A percentile compares a stretch with the other conserved stretches of the same genome.
These are phyloP conservation scores for Oryzaephilus surinamensis DNA, from an alignment of 1,140 invertebrate genomes.

Conservation along the genomic window DNA sequence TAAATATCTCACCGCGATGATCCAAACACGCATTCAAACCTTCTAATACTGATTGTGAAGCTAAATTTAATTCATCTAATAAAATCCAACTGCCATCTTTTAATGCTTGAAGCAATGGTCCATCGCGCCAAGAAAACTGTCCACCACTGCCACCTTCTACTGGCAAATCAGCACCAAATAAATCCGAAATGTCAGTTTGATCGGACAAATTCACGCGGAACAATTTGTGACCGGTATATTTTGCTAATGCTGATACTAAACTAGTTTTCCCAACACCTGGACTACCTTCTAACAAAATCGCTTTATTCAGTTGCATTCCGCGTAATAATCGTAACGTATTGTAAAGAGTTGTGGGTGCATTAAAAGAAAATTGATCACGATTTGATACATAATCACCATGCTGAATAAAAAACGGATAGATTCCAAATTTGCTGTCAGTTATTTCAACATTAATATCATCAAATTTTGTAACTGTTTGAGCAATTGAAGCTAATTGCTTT, in stretches of 20 bases:
- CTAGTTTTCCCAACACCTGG: constrained; percentile 98
- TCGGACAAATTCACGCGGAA: constrained; percentile 96
- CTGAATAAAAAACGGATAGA: constrained; percentile 60
- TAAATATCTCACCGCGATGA: constrained; percentile 91
- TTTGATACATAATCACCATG: constrained; percentile 33
- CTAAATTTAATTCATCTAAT: constrained; percentile 97
- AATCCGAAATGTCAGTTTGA: constrained; percentile 96
- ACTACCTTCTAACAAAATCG: constrained; percentile 91
- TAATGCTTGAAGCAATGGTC: constrained; percentile 85
- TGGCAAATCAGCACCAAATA: constrained; percentile 97
- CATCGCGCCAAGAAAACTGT: constrained; percentile 92
- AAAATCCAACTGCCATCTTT: constrained; percentile 93
- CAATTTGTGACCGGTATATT: constrained; percentile 68
- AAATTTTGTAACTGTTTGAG: neutral
- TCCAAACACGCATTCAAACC: constrained; percentile 97
- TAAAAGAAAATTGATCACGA: constrained; percentile 54
- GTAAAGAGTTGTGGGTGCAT: constrained; percentile 69
- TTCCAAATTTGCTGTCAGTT: constrained; percentile 45
- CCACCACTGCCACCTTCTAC: constrained; percentile 76
- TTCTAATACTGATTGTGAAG: constrained; percentile 96
- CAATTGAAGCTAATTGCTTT: constrained; percentile 36
- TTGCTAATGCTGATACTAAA: constrained; percentile 83
- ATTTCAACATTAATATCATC: constrained; percentile 26
- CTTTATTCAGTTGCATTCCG: constrained; percentile 80
- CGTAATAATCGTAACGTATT: constrained; percentile 80